Evolutionary conservation across 2,113 vertebrate species (phyloP), one percentile per base, ranked within the genome.

Genomic region (Stegostoma tigrinum): DNA sequence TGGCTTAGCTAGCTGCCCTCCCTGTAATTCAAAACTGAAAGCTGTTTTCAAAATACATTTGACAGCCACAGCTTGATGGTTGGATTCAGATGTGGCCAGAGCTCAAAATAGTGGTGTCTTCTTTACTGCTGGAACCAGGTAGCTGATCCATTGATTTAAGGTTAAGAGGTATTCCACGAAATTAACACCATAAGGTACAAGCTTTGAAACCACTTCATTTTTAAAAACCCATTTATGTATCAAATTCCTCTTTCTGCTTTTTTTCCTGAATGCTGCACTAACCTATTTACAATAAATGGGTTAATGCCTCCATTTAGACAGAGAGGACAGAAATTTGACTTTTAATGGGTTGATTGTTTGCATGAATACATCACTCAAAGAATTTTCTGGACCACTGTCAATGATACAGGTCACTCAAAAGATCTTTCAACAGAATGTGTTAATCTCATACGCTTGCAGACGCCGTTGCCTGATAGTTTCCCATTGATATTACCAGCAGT

Each of bases 261-360:
- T 42, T 83, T 83, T 83, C 38, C 78, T 42, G 15, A 42, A 38
- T 83, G 75, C 34, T 30, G n/a, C 17, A 19, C 15, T 83, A 10
- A 38, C n/a, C n/a, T 83, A 83, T 83, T 83, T 42, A 83, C n/a
- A 83, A 83, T 83, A 83, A 42, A 83, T 83, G 78, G 78, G n/a
- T 83, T 83, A 83, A 83, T 83, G 78, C n/a, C n/a, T 42, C 78
- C 78, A 83, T 21, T 42, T 83, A 42, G 38, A 83, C 38, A n/a
- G 55, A 91, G 34, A n/a, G 89, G 89, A 91, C 34, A 90, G 27
- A 27, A 90, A 90, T 61, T 90, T 90, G 87, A 30, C 12, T 91
- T 48, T 91, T 34, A 91, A 93, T 93, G 34, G 61, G 89, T 67
- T 93, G 61, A 67, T 61, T 93, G 80, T 83, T 83, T 83, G 89